Percentiles rank a stretch among this genome's conserved stretches.
Evolutionary conservation across 2,888 invertebrate species (phyloP).

Genomic region (Scaptomyza reducta): DNA sequence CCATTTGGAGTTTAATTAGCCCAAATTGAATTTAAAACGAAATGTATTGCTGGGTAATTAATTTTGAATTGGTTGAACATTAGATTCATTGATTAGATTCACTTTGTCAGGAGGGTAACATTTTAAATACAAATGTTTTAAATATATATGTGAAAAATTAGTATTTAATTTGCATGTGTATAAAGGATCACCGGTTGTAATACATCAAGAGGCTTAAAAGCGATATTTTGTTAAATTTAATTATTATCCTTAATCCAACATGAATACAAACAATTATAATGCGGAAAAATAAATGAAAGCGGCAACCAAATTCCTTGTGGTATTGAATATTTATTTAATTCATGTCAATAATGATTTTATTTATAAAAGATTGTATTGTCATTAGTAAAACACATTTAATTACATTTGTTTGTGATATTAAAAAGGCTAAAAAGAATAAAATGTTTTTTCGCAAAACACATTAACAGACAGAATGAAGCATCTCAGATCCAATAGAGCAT

Average conservation of each 20-base stretch:
- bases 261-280: neutral
- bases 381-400: neutral
- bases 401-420: neutral
- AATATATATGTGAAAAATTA: neutral
- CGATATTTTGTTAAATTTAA: neutral
- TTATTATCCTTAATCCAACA: neutral
- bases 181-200: neutral
- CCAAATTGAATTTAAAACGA: slow-evolving; percentile 3
- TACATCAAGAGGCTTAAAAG: neutral
- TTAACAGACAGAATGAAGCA: too few relatives aligned
- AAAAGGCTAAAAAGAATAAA: too few relatives aligned
- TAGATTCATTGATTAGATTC: neutral
- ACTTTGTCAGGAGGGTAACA: neutral
- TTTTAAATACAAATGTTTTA: too few relatives aligned
- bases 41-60: neutral
- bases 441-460: too few relatives aligned
- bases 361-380: neutral
- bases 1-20: slow-evolving; percentile 15
- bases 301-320: neutral
- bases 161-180: neutral
- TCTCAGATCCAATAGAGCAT: too few relatives aligned
- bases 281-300: neutral
- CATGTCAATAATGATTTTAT: neutral
- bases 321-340: neutral
- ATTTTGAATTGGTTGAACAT: slow-evolving; percentile 1